Percentiles rank a stretch among this genome's conserved stretches.
Evolutionary conservation across 1,140 invertebrate genomes (phyloP).

Genomic region (Caenorhabditis brenneri): DNA sequence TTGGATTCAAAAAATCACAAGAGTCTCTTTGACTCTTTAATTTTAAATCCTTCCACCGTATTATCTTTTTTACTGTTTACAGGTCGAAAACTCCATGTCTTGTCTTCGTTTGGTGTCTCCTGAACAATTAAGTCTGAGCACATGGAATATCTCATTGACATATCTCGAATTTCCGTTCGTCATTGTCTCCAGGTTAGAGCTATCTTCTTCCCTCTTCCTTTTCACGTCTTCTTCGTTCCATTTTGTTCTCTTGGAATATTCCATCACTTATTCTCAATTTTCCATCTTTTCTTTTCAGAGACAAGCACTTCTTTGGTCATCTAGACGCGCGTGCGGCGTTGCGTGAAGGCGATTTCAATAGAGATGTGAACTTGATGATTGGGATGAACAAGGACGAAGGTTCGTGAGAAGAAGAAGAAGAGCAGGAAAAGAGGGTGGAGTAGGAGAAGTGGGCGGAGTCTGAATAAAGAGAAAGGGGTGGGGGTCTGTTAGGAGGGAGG

Average conservation of each 20-base stretch:
- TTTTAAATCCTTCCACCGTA: not conserved
- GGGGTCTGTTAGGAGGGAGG: not conserved
- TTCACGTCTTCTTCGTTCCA: not conserved
- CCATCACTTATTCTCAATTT: not conserved
- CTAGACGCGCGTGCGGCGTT: constrained; percentile 66
- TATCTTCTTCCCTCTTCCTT: not conserved
- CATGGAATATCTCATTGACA: constrained; percentile 65
- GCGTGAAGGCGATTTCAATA: constrained; percentile 62
- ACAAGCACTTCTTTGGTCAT: constrained; percentile 68
- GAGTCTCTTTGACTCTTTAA: not conserved
- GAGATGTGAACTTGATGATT: constrained; percentile 70
- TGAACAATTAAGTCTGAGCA: constrained; percentile 61
- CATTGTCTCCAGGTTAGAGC: constrained; percentile 63
- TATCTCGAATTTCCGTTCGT: constrained; percentile 70
- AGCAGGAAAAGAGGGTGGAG: not conserved
- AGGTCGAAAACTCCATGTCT: constrained; percentile 56
- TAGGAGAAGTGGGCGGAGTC: not conserved
- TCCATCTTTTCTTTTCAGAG: constrained; percentile 46
- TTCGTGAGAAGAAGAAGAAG: not conserved
- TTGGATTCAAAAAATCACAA: too few species aligned
- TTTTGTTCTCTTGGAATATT: not conserved
- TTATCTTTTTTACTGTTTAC: constrained; percentile 43
- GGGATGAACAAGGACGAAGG: constrained; percentile 70
- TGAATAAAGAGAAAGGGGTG: not conserved
- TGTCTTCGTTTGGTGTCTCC: constrained; percentile 59